Percentiles rank a stretch among this genome's conserved stretches.
Evolutionary conservation across 1,140 invertebrate species (phyloP).

Genomic region (Aporrectodea caliginosa): DNA sequence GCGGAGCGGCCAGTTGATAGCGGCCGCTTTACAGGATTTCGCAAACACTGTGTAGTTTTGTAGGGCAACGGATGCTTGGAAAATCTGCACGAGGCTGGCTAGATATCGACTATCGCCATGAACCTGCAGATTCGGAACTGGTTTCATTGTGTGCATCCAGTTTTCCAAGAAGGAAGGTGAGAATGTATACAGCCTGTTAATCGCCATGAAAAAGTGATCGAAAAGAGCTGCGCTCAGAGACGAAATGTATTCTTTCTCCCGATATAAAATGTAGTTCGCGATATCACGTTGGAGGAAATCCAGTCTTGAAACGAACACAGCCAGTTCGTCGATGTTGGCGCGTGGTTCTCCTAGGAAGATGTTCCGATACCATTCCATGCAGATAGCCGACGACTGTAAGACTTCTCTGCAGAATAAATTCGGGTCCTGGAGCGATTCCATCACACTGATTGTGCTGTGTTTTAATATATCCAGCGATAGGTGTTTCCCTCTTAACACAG

Average conservation of each 20-base stretch:
- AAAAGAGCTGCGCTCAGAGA: background rate
- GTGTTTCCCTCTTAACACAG: background rate
- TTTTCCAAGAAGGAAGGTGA: background rate
- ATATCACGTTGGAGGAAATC: background rate
- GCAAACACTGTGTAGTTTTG: background rate
- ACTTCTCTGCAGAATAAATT: background rate
- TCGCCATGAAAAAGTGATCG: background rate
- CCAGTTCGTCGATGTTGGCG: background rate
- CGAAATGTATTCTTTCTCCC: background rate
- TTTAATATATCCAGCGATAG: background rate
- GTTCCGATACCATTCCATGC: too few species aligned
- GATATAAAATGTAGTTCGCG: background rate
- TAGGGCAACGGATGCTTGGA: background rate
- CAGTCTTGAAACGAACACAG: background rate
- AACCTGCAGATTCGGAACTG: background rate
- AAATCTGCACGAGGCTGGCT: background rate
- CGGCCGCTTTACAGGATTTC: background rate
- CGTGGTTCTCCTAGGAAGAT: too few species aligned
- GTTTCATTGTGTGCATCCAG: background rate
- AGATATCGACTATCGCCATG: background rate
- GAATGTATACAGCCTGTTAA: background rate
- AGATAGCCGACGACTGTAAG: background rate
- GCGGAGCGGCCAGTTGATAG: background rate
- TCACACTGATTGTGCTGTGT: background rate
- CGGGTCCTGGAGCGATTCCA: background rate